phyloP scores from a whole-genome alignment of 2,113 vertebrate species.

The Fukomys damarensis region DNA sequence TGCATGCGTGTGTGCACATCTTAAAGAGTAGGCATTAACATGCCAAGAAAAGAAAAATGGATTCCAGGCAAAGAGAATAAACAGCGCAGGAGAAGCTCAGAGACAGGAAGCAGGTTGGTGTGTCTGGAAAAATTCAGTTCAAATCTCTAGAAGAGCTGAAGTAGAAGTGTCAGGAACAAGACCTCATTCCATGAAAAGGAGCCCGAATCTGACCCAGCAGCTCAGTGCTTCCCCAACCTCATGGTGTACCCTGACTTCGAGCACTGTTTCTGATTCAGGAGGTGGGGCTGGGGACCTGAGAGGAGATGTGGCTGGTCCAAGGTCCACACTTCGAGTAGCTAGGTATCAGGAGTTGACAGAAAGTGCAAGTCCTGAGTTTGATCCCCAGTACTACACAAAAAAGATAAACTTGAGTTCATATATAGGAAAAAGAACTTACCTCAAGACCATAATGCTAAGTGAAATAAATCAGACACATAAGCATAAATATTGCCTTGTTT shows the following conservation, averaged over 20 bases:
- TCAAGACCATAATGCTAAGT: background rate
- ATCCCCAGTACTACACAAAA: background rate
- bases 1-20: background rate
- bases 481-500: background rate
- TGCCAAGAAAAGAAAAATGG: background rate
- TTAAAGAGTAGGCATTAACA: background rate
- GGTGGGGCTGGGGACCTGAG: background rate
- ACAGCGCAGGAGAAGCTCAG: background rate
- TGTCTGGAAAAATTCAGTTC: background rate
- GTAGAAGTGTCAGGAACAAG: background rate
- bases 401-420: background rate
- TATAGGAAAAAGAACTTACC: background rate
- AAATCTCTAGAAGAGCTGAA: background rate
- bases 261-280: background rate
- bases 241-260: too few species aligned
- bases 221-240: background rate
- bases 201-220: background rate
- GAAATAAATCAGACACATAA: background rate
- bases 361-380: background rate
- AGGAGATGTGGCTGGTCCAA: background rate
- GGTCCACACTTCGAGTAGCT: background rate
- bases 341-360: background rate
- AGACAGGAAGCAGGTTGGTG: background rate
- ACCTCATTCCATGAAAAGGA: background rate
- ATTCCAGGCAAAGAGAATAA: background rate